A percentile compares a stretch with the other conserved stretches of the same genome.
phyloP scores from a whole-genome alignment of 2,888 invertebrate species.

The Alloscopus bannaensis region DNA sequence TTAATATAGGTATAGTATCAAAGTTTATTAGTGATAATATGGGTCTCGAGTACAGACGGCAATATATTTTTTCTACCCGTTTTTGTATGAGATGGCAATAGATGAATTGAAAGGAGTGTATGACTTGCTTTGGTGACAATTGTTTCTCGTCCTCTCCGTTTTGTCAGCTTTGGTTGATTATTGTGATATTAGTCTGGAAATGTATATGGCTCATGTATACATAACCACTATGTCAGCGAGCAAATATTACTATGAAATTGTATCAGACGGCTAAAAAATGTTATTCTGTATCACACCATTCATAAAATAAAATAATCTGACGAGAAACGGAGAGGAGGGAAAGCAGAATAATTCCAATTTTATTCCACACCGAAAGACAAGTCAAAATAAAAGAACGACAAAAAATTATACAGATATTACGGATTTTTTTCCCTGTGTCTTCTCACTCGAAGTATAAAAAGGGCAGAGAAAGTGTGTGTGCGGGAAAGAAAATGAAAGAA shows the following conservation, averaged over 20 bases:
- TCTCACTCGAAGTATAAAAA: constrained; percentile 33
- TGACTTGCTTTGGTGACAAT: constrained; percentile 42
- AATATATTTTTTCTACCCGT: constrained; percentile 1
- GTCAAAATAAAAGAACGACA: constrained; percentile 8
- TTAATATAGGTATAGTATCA: no score
- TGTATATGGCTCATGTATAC: no score
- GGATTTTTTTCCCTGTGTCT: no score
- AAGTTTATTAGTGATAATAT: no score
- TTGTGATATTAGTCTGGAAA: constrained; percentile 9
- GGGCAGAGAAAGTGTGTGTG: constrained; percentile 18
- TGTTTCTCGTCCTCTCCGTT: constrained; percentile 2
- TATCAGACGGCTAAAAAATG: constrained; percentile 5
- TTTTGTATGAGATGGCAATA: background rate
- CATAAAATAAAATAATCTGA: constrained; percentile 8
- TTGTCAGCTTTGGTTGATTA: background rate
- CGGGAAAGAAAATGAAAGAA: constrained; percentile 43
- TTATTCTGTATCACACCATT: constrained; percentile 14
- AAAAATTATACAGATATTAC: background rate
- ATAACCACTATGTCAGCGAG: background rate
- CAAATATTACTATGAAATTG: constrained; percentile 19
- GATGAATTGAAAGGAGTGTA: background rate
- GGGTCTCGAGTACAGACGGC: background rate
- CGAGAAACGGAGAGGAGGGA: constrained; percentile 8
- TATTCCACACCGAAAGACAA: constrained; percentile 20
- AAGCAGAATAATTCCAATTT: constrained; percentile 55